Evolutionary conservation across 2,888 invertebrate genomes (phyloP).

Genomic region (Tipula unca): DNA sequence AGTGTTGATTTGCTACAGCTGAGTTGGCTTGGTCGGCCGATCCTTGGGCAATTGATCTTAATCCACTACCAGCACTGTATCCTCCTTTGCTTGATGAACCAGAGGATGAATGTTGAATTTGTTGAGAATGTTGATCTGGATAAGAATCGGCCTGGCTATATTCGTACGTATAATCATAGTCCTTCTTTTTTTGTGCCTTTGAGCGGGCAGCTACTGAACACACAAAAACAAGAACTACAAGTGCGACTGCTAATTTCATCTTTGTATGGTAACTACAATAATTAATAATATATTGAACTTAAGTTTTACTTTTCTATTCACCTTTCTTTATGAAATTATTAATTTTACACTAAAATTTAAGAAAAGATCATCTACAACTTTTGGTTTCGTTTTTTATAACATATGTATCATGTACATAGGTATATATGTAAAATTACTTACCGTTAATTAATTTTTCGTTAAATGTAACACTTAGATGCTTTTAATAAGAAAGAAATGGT

Average conservation of each 20-base stretch:
- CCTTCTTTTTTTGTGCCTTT: slow-evolving; percentile 20
- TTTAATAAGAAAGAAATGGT: neutral
- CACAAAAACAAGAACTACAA: neutral
- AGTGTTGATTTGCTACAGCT: slow-evolving; percentile 55
- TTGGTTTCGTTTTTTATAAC: neutral
- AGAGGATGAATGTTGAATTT: neutral
- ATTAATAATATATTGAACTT: neutral
- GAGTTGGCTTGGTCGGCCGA: slow-evolving; percentile 63
- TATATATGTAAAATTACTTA: neutral
- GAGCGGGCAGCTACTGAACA: neutral
- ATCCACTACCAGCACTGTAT: slow-evolving; percentile 57
- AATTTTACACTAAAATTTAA: neutral
- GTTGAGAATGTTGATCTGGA: neutral
- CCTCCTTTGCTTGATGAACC: slow-evolving; percentile 31
- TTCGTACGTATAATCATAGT: slow-evolving; percentile 14
- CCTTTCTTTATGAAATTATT: neutral
- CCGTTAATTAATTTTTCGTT: neutral
- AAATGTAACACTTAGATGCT: neutral
- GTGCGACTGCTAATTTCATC: slow-evolving; percentile 1
- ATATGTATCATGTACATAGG: neutral
- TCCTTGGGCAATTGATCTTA: slow-evolving; percentile 55
- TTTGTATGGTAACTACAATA: neutral
- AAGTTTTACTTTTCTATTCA: neutral
- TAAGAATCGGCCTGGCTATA: neutral
- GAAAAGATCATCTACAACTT: neutral